Conservation (phyloP, 2,888 invertebrate genomes). For the Kuschelorhynchus macadamiae region DNA sequence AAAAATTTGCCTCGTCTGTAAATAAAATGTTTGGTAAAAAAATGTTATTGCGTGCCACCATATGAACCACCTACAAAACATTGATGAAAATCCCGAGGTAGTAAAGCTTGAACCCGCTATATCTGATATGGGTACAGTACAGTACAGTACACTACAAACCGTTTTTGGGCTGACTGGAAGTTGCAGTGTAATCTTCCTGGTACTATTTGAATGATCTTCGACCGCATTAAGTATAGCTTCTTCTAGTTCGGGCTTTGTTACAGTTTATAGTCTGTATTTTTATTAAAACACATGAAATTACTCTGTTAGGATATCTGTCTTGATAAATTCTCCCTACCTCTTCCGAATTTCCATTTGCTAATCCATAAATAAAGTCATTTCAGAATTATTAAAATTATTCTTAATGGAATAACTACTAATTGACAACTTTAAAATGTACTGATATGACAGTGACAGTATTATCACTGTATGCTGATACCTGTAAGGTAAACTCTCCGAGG, state of each 20-base stretch:
- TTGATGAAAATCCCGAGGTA: conserved; percentile 26
- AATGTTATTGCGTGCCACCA: not conserved
- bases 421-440: conserved; percentile 6
- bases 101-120: conserved; percentile 32
- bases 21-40: conserved; percentile 6
- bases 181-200: conserved; percentile 31
- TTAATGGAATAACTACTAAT: not conserved
- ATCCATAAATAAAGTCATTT: conserved; percentile 7
- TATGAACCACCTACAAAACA: conserved; percentile 26
- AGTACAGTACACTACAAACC: conserved; percentile 11
- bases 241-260: not conserved
- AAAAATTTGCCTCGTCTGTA: not conserved
- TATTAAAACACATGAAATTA: conserved; percentile 14
- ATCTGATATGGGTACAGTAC: conserved; percentile 28
- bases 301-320: conserved; percentile 9
- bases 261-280: conserved; percentile 12
- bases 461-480: too few species aligned
- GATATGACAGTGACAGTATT: too few species aligned
- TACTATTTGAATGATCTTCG: conserved; percentile 18
- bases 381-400: conserved; percentile 10
- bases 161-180: conserved; percentile 21
- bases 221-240: conserved; percentile 25
- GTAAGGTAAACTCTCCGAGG: too few species aligned
- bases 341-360: conserved; percentile 9
- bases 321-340: conserved; percentile 4